Evolutionary conservation across 2,888 invertebrate species (phyloP), one percentile per base, ranked within the genome.

Genomic region (Mythimna impura): DNA sequence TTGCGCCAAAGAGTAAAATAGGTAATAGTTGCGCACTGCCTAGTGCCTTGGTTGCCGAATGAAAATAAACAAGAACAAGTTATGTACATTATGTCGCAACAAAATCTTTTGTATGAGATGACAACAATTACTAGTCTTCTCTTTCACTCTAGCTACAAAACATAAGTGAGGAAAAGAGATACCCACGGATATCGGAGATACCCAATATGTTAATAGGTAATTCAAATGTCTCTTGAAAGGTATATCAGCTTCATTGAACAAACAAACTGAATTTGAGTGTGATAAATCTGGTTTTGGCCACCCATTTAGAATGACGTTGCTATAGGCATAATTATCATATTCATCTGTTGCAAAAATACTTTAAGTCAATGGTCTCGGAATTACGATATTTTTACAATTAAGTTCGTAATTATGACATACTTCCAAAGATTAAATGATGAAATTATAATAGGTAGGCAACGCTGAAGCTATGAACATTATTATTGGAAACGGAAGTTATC

Each of bases 61-160:
- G 34, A 72, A 71, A 82, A 78, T 60, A 82, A 82, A 78, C 80
- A 82, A 66, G 43, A 82, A 78, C 80, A 82, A 66, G 43, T 12
- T 58, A 62, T 3, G 6, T 47, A 54, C 2, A 1, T 3, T 25
- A 30, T 40, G 34, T 30, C n/a, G 64, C 50, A 14, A 50, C 10
- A 25, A 71, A 55, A 61, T 54, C 40, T 30, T 52, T 40, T 61
- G 6, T 50, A 43, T n/a, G 34, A 1, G 22, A 50, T 60, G 30
- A 62, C 20, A 66, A 36, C 57, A 14, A 43, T 60, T 57, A 30
- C 3, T 30, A 34, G 57, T 52, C 12, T 55, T 81, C 83, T 81
- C 81, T 82, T 66, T 81, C 70, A 66, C 76, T 62, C 69, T 25
- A 25, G 43, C 20, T 47, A 36, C 50, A 17, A 36, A 30, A 9